Percentiles rank a stretch among this genome's conserved stretches.
phyloP scores from a whole-genome alignment of 1,140 invertebrate genomes.

The Sminthurides bifidus region DNA sequence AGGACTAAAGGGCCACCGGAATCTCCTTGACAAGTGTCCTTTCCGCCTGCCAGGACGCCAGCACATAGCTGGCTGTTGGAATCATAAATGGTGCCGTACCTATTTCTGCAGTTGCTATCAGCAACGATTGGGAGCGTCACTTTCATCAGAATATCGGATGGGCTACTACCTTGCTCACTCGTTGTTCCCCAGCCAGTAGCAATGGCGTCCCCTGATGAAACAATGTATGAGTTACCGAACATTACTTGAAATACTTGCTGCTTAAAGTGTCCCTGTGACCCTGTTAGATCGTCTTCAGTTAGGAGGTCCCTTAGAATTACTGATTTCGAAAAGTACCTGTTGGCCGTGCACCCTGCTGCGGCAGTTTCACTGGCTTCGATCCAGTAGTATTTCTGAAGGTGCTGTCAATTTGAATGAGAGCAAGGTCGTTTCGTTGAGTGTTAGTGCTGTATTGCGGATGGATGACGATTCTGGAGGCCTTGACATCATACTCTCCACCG shows the following conservation, averaged over 20 bases:
- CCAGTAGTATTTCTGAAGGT: neutral
- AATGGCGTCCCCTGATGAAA: too few species aligned
- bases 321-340: too few species aligned
- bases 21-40: constrained; percentile 37
- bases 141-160: constrained; percentile 46
- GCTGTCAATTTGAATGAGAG: neutral
- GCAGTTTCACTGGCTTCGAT: neutral
- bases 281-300: too few species aligned
- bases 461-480: too few species aligned
- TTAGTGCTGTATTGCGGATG: neutral
- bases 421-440: neutral
- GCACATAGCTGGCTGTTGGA: constrained; percentile 52
- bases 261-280: too few species aligned
- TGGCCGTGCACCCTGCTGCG: neutral
- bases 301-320: too few species aligned
- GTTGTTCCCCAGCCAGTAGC: constrained; percentile 5
- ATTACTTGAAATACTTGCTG: too few species aligned
- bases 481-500: too few species aligned
- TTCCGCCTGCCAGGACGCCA: constrained; percentile 35
- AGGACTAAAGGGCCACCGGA: constrained; percentile 54
- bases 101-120: constrained; percentile 39
- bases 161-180: constrained; percentile 39
- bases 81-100: constrained; percentile 33
- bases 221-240: neutral
- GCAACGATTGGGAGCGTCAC: constrained; percentile 45